A percentile compares a stretch with the other conserved stretches of the same genome.
These are phyloP conservation scores for Poecilus cupreus DNA, from an alignment of 2,888 invertebrate genomes.

Conservation along the genomic window DNA sequence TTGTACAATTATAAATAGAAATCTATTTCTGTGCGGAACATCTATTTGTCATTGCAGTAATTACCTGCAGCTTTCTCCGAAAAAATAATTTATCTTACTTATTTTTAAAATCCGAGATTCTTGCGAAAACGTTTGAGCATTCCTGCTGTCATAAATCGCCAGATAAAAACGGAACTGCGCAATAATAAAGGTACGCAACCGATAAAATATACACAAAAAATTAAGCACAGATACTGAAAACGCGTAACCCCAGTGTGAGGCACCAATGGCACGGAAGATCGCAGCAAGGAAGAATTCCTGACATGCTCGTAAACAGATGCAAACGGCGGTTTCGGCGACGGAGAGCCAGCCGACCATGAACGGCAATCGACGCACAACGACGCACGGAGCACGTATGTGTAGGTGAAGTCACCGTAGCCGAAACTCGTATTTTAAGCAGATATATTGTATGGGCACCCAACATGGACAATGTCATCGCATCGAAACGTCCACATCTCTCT, in stretches of 20 bases:
- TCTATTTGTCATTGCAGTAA: too few species aligned
- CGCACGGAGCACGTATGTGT: conserved; percentile 1
- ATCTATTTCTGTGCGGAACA: too few species aligned
- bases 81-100: too few species aligned
- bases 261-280: conserved; percentile 55
- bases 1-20: too few species aligned
- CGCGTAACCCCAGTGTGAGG: conserved; percentile 21
- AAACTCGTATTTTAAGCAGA: conserved; percentile 44
- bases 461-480: neutral
- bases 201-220: conserved; percentile 54
- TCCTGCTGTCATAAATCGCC: neutral
- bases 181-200: conserved; percentile 53
- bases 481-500: neutral
- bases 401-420: neutral
- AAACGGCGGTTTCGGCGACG: conserved; percentile 51
- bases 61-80: too few species aligned
- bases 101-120: too few species aligned
- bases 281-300: conserved; percentile 23
- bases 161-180: conserved; percentile 20
- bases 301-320: conserved; percentile 58
- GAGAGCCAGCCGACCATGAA: conserved; percentile 46
- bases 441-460: neutral
- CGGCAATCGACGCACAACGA: conserved; percentile 47
- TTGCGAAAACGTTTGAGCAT: neutral
- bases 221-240: conserved; percentile 35